These are phyloP conservation scores for Microtus ochrogaster DNA, from an alignment of 2,113 vertebrate genomes.

Conservation along the genomic window DNA sequence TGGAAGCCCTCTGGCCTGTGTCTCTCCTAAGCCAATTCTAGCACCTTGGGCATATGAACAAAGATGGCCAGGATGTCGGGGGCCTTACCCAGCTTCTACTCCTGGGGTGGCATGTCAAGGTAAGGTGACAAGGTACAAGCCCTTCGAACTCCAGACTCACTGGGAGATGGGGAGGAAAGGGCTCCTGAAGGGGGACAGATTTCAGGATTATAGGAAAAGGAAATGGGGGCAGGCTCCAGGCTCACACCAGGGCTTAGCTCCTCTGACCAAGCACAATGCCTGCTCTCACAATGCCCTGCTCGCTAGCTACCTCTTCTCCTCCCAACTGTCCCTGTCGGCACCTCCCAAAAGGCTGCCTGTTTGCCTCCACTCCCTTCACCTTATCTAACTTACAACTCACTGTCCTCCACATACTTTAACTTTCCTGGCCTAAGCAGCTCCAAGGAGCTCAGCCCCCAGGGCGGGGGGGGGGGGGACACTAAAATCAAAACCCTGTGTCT, in stretches of 20 bases:
- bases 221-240: slow-evolving; percentile 62
- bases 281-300: slow-evolving; percentile 55
- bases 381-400: slow-evolving; percentile 64
- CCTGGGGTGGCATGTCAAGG: slow-evolving; percentile 51
- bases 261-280: slow-evolving; percentile 47
- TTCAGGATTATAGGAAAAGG: slow-evolving; percentile 50
- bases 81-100: slow-evolving; percentile 67
- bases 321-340: neutral
- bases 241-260: slow-evolving; percentile 56
- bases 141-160: slow-evolving; percentile 48
- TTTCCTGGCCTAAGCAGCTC: slow-evolving; percentile 64
- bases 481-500: slow-evolving; percentile 29
- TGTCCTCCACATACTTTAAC: slow-evolving; percentile 76
- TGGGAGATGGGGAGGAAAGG: too few relatives aligned
- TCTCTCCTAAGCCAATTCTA: slow-evolving; percentile 74
- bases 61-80: slow-evolving; percentile 50
- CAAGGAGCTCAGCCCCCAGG: slow-evolving; percentile 51
- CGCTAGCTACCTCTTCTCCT: slow-evolving; percentile 7
- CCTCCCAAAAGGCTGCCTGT: slow-evolving; percentile 46
- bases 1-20: slow-evolving; percentile 55
- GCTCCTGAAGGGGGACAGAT: neutral
- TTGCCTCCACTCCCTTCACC: slow-evolving; percentile 28
- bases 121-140: slow-evolving; percentile 64
- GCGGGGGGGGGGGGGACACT: neutral
- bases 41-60: slow-evolving; percentile 79